These are phyloP conservation scores for Stichopus horrens DNA, from an alignment of 53 echinoderm and acorn worm species.

Conservation along the genomic window DNA sequence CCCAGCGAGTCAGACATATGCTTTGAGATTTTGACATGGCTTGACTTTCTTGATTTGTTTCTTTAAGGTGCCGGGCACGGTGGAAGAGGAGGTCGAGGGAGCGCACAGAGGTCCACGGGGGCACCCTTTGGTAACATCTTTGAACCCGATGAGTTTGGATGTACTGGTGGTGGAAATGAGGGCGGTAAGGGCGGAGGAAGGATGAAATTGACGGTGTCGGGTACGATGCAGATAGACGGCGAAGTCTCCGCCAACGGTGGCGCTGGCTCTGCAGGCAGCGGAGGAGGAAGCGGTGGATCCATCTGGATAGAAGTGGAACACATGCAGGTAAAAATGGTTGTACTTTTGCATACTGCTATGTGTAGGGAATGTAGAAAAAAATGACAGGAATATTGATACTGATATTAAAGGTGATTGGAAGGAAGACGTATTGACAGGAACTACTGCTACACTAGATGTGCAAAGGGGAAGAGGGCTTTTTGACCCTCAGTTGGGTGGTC, in stretches of 20 bases:
- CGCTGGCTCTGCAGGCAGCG: constrained; percentile 47
- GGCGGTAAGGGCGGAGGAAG: constrained; percentile 76
- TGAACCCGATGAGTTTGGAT: constrained; percentile 71
- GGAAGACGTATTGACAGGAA: no score
- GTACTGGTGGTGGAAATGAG: constrained; percentile 64
- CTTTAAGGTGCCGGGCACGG: constrained; percentile 82
- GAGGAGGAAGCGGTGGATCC: constrained; percentile 86
- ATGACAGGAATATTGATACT: neutral
- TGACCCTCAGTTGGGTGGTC: no score
- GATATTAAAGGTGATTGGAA: no score
- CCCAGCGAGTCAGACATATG: no score
- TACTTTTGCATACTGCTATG: no score
- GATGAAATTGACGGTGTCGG: constrained; percentile 56
- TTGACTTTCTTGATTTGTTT: neutral
- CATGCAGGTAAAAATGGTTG: constrained; percentile 66
- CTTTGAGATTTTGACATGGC: no score
- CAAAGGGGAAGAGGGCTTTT: no score
- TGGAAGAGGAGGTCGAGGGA: constrained; percentile 79
- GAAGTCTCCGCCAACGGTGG: constrained; percentile 80
- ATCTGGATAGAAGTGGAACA: constrained; percentile 75
- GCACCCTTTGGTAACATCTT: constrained; percentile 77
- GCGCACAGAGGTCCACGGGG: constrained; percentile 66
- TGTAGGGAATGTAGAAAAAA: neutral
- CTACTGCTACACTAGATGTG: no score
- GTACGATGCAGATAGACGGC: constrained; percentile 82